Evolutionary conservation across 2,797 vertebrate genomes (phyloP).

Genomic region (Ispidina picta): DNA sequence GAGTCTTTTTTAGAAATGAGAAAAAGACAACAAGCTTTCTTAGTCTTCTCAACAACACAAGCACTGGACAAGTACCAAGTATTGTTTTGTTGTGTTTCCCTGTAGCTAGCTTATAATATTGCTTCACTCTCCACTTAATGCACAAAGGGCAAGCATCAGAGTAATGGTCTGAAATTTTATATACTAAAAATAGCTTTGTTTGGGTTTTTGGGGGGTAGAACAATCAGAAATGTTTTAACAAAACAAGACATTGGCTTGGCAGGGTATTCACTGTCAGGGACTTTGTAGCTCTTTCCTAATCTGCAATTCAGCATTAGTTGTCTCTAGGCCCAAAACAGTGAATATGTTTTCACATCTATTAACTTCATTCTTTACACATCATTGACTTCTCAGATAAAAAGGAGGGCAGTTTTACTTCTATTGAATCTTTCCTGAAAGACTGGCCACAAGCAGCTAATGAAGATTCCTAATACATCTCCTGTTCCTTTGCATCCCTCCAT

Average conservation of each 20-base stretch:
- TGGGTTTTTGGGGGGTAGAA: not conserved
- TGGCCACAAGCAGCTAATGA: not conserved
- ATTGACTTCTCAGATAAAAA: not conserved
- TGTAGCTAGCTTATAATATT: constrained; percentile 7
- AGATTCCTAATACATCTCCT: not conserved
- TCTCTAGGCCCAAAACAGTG: not conserved
- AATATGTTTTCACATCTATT: not conserved
- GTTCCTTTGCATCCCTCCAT: not conserved
- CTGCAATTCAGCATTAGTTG: not conserved
- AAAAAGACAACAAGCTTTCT: not conserved
- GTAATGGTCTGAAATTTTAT: not conserved
- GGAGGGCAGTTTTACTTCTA: not conserved
- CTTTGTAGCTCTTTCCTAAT: not conserved
- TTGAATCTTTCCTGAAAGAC: not conserved
- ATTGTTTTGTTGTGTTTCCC: constrained; percentile 24
- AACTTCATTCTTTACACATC: not conserved
- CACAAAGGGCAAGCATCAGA: constrained; percentile 16
- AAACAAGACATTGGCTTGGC: constrained; percentile 20
- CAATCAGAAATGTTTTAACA: constrained; percentile 11
- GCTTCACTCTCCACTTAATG: constrained; percentile 2
- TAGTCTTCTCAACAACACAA: not conserved
- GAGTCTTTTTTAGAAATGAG: not conserved
- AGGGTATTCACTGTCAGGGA: not conserved
- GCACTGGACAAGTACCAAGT: not conserved
- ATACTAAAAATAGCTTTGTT: constrained; percentile 52